These are phyloP conservation scores for Dicyrtomina minuta DNA, from an alignment of 2,888 invertebrate genomes.

Conservation along the genomic window DNA sequence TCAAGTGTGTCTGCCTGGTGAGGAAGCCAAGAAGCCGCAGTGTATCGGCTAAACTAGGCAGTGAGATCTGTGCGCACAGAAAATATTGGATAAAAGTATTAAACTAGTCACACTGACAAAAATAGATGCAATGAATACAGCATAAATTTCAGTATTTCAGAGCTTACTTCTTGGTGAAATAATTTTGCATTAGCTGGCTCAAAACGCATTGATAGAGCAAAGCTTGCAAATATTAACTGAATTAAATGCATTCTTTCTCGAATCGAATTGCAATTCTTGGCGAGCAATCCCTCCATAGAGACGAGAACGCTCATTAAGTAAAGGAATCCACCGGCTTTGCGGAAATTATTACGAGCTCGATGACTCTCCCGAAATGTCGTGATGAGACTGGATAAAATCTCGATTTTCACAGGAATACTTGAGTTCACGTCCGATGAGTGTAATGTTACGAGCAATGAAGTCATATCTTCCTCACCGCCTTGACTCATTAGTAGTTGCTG, in stretches of 20 bases:
- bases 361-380: slow-evolving; percentile 93
- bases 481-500: slow-evolving; percentile 84
- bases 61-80: slow-evolving; percentile 73
- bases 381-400: slow-evolving; percentile 83
- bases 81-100: slow-evolving; percentile 28
- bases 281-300: slow-evolving; percentile 75
- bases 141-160: background rate
- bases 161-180: slow-evolving; percentile 87
- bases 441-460: slow-evolving; percentile 84
- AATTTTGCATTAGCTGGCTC: slow-evolving; percentile 99
- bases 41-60: slow-evolving; percentile 90
- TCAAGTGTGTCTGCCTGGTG: slow-evolving; percentile 55
- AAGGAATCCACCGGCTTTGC: slow-evolving; percentile 97
- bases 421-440: slow-evolving; percentile 78
- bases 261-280: slow-evolving; percentile 41
- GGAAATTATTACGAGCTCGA: slow-evolving; percentile 90
- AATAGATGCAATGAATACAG: background rate
- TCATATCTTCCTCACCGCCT: slow-evolving; percentile 96
- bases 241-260: slow-evolving; percentile 73
- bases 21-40: slow-evolving; percentile 91
- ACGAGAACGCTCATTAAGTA: slow-evolving; percentile 94
- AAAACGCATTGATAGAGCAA: slow-evolving; percentile 96
- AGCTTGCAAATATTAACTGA: slow-evolving; percentile 87
- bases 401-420: slow-evolving; percentile 80
- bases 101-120: slow-evolving; percentile 14